Percentiles rank a stretch among this genome's conserved stretches.
phyloP scores from a whole-genome alignment of 2,888 invertebrate species.

The Autographa gamma region DNA sequence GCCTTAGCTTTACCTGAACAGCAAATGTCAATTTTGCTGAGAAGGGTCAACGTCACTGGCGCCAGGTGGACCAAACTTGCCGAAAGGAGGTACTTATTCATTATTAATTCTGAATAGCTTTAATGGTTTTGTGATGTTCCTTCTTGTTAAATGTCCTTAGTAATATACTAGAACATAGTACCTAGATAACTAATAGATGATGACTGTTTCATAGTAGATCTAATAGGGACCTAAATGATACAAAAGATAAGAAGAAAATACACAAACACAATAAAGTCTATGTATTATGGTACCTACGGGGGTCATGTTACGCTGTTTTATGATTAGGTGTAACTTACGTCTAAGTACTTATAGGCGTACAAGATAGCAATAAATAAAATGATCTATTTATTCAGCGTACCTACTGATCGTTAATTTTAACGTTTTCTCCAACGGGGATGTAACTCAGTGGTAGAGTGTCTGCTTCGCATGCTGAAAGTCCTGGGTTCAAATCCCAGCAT shows the following conservation, averaged over 20 bases:
- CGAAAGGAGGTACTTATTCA: constrained; percentile 72
- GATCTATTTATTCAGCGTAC: neutral
- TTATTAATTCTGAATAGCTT: constrained; percentile 27
- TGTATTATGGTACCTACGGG: no score
- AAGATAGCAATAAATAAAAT: neutral
- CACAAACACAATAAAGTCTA: no score
- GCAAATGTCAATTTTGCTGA: constrained; percentile 76
- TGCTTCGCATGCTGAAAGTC: constrained; percentile 91
- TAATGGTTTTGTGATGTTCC: constrained; percentile 11
- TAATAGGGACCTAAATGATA: no score
- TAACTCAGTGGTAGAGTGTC: constrained; percentile 90
- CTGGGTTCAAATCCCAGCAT: constrained; percentile 91
- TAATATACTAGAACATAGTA: no score
- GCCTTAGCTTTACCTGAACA: constrained; percentile 75
- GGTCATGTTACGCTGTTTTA: no score
- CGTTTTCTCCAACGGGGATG: constrained; percentile 67
- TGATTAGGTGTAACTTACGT: no score
- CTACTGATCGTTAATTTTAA: constrained; percentile 1
- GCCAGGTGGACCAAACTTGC: constrained; percentile 81
- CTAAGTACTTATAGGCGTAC: no score
- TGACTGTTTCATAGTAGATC: no score
- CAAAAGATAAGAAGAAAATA: no score
- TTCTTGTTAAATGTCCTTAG: neutral
- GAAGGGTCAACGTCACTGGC: constrained; percentile 82
- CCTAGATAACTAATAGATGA: no score